These are phyloP conservation scores for Gymnorhina tibicen DNA, from an alignment of 2,113 vertebrate genomes.

Conservation along the genomic window DNA sequence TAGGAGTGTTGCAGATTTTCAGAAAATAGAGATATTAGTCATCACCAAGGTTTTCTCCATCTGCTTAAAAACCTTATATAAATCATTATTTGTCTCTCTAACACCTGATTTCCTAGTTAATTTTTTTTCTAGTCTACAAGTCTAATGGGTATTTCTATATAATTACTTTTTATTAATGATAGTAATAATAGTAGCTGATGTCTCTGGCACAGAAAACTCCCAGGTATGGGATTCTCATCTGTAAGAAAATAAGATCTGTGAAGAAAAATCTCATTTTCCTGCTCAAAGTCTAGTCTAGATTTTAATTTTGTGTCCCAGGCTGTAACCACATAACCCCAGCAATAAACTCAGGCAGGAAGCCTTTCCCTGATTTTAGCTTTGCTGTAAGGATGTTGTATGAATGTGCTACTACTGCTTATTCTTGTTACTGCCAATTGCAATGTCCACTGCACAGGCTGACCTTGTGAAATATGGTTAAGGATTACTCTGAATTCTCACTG, in stretches of 20 bases:
- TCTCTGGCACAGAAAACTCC: not conserved
- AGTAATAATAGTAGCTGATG: not conserved
- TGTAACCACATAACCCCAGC: not conserved
- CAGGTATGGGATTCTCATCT: not conserved
- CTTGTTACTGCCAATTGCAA: not conserved
- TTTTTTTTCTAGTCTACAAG: not conserved
- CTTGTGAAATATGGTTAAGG: not conserved
- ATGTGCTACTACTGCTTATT: not conserved
- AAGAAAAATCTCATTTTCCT: not conserved
- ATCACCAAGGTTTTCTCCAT: not conserved
- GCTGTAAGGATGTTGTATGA: not conserved
- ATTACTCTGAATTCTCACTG: not conserved
- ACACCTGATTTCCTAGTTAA: not conserved
- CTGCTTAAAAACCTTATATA: not conserved
- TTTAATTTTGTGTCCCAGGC: not conserved
- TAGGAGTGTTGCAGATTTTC: not conserved
- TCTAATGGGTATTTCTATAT: not conserved
- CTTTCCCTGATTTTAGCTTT: not conserved
- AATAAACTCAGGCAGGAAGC: not conserved
- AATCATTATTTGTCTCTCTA: not conserved
- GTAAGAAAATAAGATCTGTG: not conserved
- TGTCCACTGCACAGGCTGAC: not conserved
- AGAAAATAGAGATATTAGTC: not conserved
- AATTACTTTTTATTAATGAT: conserved; percentile 19
- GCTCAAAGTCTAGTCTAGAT: not conserved